These are phyloP conservation scores for Catotricha subobsoleta DNA, from an alignment of 2,888 invertebrate genomes.

Conservation along the genomic window DNA sequence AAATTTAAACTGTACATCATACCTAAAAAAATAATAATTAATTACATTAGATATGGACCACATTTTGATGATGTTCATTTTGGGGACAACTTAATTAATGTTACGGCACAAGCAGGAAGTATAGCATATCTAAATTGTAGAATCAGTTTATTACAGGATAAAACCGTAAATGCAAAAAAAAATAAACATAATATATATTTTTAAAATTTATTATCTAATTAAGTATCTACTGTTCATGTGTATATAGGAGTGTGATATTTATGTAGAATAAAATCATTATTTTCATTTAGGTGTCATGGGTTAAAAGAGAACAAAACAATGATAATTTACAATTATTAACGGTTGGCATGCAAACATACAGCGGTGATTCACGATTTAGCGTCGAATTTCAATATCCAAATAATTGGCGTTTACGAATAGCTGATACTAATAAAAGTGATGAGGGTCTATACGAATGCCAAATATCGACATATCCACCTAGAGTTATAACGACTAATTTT, in stretches of 20 bases:
- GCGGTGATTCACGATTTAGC: constrained; percentile 42
- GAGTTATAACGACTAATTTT: constrained; percentile 20
- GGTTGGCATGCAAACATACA: constrained; percentile 43
- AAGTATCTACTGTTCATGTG: too few relatives aligned
- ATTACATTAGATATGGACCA: constrained; percentile 43
- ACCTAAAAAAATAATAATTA: too few relatives aligned
- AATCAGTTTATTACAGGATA: constrained; percentile 44
- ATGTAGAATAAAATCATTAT: too few relatives aligned
- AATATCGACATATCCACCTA: constrained; percentile 24
- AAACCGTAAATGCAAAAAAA: constrained; percentile 43
- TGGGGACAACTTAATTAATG: constrained; percentile 38
- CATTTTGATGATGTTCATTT: constrained; percentile 36
- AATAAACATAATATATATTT: too few relatives aligned
- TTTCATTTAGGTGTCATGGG: constrained; percentile 45
- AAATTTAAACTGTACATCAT: too few relatives aligned
- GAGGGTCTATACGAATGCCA: constrained; percentile 21
- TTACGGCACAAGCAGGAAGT: constrained; percentile 47
- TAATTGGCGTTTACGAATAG: constrained; percentile 28
- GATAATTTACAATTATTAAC: constrained; percentile 46
- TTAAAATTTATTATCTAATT: too few relatives aligned
- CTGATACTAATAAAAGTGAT: constrained; percentile 22
- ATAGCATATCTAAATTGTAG: constrained; percentile 45
- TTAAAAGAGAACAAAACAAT: constrained; percentile 36
- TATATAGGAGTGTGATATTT: too few relatives aligned
- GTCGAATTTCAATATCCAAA: constrained; percentile 47